These are phyloP conservation scores for Phocoena sinus DNA, from an alignment of 2,113 vertebrate genomes.

Conservation along the genomic window DNA sequence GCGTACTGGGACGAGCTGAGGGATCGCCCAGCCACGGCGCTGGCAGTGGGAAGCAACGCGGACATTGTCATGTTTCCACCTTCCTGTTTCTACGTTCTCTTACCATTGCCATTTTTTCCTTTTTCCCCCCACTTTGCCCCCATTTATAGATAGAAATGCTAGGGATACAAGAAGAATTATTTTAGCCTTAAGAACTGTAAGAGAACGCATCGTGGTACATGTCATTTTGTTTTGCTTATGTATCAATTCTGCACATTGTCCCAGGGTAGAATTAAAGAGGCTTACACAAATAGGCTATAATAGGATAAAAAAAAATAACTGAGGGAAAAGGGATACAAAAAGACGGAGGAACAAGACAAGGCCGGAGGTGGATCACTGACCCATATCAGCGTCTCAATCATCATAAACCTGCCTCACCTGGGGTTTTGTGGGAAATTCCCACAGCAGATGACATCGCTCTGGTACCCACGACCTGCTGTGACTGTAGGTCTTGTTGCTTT, in stretches of 20 bases:
- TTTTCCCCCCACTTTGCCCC: fast-evolving
- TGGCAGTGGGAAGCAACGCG: fast-evolving
- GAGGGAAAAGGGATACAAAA: neutral
- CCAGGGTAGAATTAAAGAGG: neutral
- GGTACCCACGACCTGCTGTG: fast-evolving
- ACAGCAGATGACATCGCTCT: no score
- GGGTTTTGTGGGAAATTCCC: neutral
- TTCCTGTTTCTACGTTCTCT: fast-evolving
- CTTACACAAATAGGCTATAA: neutral
- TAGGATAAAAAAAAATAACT: neutral
- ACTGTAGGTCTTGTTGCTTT: fast-evolving
- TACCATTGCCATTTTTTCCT: fast-evolving
- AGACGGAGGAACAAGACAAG: neutral
- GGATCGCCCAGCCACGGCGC: fast-evolving
- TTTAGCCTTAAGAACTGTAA: neutral
- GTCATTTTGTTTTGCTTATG: neutral
- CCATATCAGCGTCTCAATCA: neutral
- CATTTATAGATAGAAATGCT: fast-evolving
- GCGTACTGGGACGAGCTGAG: neutral
- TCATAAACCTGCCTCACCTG: neutral
- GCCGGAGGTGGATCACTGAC: fast-evolving
- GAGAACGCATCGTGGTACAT: fast-evolving
- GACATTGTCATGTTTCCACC: fast-evolving
- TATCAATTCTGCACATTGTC: neutral
- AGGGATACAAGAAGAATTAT: fast-evolving